A percentile compares a stretch with the other conserved stretches of the same genome.
These are phyloP conservation scores for Sprattus sprattus DNA, from an alignment of 2,113 vertebrate species.

Conservation along the genomic window DNA sequence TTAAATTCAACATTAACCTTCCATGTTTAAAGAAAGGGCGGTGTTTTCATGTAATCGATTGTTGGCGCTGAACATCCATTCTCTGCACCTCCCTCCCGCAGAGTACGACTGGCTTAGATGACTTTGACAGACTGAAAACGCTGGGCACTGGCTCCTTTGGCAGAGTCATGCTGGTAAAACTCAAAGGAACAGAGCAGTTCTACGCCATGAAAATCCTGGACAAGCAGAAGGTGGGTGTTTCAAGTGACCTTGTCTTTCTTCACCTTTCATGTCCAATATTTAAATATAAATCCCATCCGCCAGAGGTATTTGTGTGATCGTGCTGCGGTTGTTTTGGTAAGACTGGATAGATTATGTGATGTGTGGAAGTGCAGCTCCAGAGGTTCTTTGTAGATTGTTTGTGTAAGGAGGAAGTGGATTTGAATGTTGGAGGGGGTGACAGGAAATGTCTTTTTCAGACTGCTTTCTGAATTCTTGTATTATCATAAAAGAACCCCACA, in stretches of 20 bases:
- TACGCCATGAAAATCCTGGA: constrained; percentile 99
- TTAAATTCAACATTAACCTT: background rate
- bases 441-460: background rate
- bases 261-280: background rate
- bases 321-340: too few relatives aligned
- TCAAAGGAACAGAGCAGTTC: constrained; percentile 95
- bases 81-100: constrained; percentile 54
- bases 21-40: too few relatives aligned
- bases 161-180: constrained; percentile 98
- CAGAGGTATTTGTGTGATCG: too few relatives aligned
- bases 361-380: constrained; percentile 1
- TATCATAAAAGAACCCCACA: background rate
- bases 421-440: background rate
- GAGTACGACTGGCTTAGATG: constrained; percentile 94
- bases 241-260: too few relatives aligned
- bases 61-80: background rate
- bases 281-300: background rate
- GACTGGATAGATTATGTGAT: background rate
- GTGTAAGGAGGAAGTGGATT: background rate
- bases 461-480: background rate
- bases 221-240: constrained; percentile 92
- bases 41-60: background rate
- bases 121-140: constrained; percentile 97
- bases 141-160: constrained; percentile 98
- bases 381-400: background rate